phyloP scores from a whole-genome alignment of 2,888 invertebrate species.

The Nipponacmea schrenckii region DNA sequence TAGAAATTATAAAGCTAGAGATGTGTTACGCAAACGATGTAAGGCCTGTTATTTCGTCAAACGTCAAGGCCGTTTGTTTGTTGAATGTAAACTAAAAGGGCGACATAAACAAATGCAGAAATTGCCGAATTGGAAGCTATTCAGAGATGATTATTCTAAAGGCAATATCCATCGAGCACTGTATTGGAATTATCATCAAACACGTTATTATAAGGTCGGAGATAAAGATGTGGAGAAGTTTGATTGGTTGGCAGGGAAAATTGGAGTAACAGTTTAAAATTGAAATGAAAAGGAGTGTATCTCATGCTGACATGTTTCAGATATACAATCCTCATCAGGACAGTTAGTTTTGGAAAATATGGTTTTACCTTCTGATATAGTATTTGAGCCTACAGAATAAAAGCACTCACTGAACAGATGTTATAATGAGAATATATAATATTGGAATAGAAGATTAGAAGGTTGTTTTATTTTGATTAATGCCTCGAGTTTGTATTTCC shows the following conservation, averaged over 20 bases:
- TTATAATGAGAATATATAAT: no score
- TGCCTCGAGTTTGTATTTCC: no score
- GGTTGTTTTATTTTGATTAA: no score
- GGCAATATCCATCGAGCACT: conserved; percentile 36
- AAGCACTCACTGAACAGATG: no score
- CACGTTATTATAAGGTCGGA: conserved; percentile 37
- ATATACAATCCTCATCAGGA: no score
- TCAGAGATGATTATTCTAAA: conserved; percentile 51
- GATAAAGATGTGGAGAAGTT: conserved; percentile 37
- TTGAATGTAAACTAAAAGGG: conserved; percentile 62
- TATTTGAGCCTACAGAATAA: no score
- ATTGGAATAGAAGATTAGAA: no score
- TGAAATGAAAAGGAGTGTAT: not conserved
- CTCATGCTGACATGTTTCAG: no score
- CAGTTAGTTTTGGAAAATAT: no score
- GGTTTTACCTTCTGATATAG: no score
- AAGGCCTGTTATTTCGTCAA: conserved; percentile 59
- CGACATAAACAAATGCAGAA: conserved; percentile 64
- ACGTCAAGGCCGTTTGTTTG: conserved; percentile 55
- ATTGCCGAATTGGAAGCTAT: conserved; percentile 38
- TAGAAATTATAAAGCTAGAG: conserved; percentile 52
- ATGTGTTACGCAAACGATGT: conserved; percentile 52
- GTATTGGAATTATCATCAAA: conserved; percentile 38
- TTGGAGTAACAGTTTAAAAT: conserved; percentile 40
- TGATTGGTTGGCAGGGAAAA: conserved; percentile 49